Base-by-base conservation (phyloP, 1,140 invertebrate species). In the Lordiphosa clarofinis region DNA sequence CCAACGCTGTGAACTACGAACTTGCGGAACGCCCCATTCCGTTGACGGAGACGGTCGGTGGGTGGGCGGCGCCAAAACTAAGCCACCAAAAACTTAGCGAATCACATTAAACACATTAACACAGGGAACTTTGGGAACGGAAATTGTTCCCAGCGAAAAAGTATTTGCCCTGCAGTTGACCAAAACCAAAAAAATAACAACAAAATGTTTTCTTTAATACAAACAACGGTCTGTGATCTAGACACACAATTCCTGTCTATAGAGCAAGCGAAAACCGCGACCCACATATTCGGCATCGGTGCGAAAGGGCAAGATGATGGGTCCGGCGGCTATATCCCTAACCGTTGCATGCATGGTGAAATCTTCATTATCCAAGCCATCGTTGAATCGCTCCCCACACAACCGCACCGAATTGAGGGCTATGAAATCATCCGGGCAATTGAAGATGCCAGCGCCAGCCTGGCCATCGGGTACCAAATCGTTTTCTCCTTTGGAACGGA, bases 351-450 rank as follows among this genome's bases (percentile, higher is more conserved):
- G 92, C 40, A 91, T 86, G 19, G 91, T 91, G 68, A 93, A 93
- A 73, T 94, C 91, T 28, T 92, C 90, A 44, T 58, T 72, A 12
- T 82, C 75, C 31, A 90, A 87, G 9, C 92, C 93, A 82, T 94
- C 94, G 73, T 95, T 95, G 2, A 95, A 89, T n/a, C 92, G 90
- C 48, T 94, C 92, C 0, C 94, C 94, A 72, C 94, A 95, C 4
- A 95, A 88, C 56, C 94, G 89, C 7, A 92, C 90, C 10, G 93
- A 93, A 58, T 93, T 91, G 47, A 94, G 89, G 1, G 93, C 87
- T 19, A 95, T 90, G 82, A 92, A 95, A 73, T 95, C 94, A 50
- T 92, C 91, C 0, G 94, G 94, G 73, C 94, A 95, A 75, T 94
- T 93, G 63, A 92, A 91, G 50, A 94, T 91, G 48, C 94, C 94